Percentiles rank a stretch among this genome's conserved stretches.
These are phyloP conservation scores for Neoscelio sp. DNA, from an alignment of 2,888 invertebrate species.

Conservation along the genomic window DNA sequence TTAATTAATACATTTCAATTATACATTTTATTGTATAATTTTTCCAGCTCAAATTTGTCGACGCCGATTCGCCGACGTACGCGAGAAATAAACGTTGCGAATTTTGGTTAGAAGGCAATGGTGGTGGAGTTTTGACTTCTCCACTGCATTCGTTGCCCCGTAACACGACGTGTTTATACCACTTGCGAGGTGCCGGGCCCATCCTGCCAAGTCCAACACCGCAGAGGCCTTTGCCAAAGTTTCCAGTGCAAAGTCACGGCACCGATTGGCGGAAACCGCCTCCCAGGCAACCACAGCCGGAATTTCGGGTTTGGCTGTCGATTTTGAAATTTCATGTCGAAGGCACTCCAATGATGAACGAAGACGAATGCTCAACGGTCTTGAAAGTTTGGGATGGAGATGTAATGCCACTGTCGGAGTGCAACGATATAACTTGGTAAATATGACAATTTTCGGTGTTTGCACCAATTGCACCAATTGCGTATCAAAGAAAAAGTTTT, in stretches of 20 bases:
- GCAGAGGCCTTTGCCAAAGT: conserved; percentile 81
- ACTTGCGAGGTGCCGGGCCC: conserved; percentile 87
- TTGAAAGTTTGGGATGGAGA: conserved; percentile 94
- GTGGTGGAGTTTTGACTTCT: conserved; percentile 91
- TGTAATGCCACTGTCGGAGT: conserved; percentile 88
- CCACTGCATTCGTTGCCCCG: conserved; percentile 94
- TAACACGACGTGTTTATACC: conserved; percentile 95
- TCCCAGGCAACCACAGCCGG: conserved; percentile 85
- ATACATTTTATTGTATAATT: too few species aligned
- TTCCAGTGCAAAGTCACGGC: conserved; percentile 80
- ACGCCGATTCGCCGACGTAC: conserved; percentile 92
- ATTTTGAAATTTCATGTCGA: conserved; percentile 93
- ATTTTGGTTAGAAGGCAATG: conserved; percentile 93
- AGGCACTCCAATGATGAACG: conserved; percentile 86
- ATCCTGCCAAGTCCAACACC: conserved; percentile 85
- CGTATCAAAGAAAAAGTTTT: conserved; percentile 4
- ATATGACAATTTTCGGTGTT: conserved; percentile 73
- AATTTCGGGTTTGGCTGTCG: conserved; percentile 94
- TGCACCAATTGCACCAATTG: not conserved
- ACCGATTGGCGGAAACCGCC: conserved; percentile 84
- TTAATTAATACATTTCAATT: not conserved
- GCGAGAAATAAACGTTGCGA: conserved; percentile 95
- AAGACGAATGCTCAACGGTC: conserved; percentile 92
- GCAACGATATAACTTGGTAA: conserved; percentile 93
- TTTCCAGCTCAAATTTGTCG: conserved; percentile 91